Evolutionary conservation across 2,888 invertebrate genomes (phyloP), one percentile per base, ranked within the genome.

Genomic region (Elysia crispata): DNA sequence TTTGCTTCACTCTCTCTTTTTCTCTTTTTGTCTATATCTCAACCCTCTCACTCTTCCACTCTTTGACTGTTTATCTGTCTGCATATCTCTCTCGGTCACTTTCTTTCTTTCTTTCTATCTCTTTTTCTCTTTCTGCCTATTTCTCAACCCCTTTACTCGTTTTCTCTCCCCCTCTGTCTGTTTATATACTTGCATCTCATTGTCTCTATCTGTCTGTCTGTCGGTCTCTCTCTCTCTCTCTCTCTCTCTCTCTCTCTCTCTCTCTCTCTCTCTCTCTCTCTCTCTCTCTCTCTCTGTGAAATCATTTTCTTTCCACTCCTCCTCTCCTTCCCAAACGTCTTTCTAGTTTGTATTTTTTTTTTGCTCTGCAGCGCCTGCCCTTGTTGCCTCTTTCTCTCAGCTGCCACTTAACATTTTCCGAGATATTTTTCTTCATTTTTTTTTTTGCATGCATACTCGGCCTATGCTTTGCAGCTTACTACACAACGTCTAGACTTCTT

Each of bases 221-320:
- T 41, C 41, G 5, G 5, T 41, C 11, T 41, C 41, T 41, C 41
- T 41, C 11, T 41, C 41, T 41, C 41, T 11, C 41, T 41, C 41
- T 41, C 41, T 41, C 5, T 41, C 41, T 41, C 5, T 3, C 41
- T 30, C 25, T 31, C 33, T 31, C 33, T 62, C 13, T 75, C 28
- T 75, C 25, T 62, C 64, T 75, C 18, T 62, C 64, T 62, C 64
- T 62, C 33, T 62, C 64, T 62, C 62, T 62, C 20, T 13, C 62
- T 76, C 33, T 75, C 64, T 75, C 33, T 62, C 75, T 75, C 41
- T 75, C 41, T 75, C 75, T 76, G 62, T 64, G 33, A 33, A 6
- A 41, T 41, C 41, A 6, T 11, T 41, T 11, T 41, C 41, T 41
- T 41, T 67, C 67, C 30, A 28, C 41, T 31, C 41, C 30, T 25